Base-by-base conservation (phyloP, 2,888 invertebrate genomes). In the Tetramorium bicarinatum region DNA sequence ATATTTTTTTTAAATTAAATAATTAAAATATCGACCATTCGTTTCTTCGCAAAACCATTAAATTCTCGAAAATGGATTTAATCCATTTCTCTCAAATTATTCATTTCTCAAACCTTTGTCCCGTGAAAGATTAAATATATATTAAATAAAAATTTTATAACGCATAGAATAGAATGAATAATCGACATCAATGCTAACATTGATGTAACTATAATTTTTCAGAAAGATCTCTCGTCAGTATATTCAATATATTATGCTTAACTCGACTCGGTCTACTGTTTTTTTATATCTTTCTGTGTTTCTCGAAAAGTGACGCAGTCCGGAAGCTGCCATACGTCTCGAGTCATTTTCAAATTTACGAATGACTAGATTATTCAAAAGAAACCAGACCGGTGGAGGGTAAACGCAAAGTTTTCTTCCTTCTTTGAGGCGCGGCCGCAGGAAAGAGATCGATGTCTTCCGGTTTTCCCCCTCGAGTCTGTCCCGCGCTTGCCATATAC, bases 271-370 rank as follows among this genome's bases (percentile, higher is more conserved):
- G 41, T 25, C 54, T 29, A 18, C 13, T 13, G 47, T 21, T 79
- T 59, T 79, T 59, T n/a, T 56, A 44, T 25, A 8, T 34, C 6
- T 21, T 56, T 49, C 3, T 13, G 59, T n/a, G 41, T 41, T 18
- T n/a, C 38, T 41, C 52, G 47, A 59, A 69, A 52, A 56, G 29
- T 21, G 13, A 79, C 47, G 38, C 56, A 34, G 69, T 18, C 69
- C 79, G 56, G 67, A 77, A 67, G 13, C 29, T 38, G 8, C 71
- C 59, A 38, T 79, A 59, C 38, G 71, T 69, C 21, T 7, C 69
- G n/a, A 44, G 79, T 79, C 59, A 79, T 71, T 79, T 79, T 71
- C 59, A 71, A 79, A 71, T 79, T 79, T 79, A 79, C 79, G 71
- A 79, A 79, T 71, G 71, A 47, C 59, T 79, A 79, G 71, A 79